These are phyloP conservation scores for Pteronotus mesoamericanus DNA, from an alignment of 2,797 vertebrate genomes.

Conservation along the genomic window DNA sequence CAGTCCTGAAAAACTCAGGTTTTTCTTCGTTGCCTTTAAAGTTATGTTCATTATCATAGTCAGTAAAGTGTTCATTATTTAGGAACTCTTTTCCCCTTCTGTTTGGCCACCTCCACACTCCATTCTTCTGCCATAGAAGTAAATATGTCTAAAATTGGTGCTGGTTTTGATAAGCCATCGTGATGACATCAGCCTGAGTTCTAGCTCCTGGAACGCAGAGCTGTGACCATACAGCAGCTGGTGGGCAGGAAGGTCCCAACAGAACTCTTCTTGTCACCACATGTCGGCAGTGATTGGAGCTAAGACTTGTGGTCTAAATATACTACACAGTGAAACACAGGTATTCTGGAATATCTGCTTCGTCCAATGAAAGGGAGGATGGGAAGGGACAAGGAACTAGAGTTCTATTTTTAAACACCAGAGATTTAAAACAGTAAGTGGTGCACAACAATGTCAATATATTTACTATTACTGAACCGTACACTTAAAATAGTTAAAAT, in stretches of 20 bases:
- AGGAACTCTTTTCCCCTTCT: neutral
- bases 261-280: neutral
- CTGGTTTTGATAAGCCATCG: constrained; percentile 7
- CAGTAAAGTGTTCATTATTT: neutral
- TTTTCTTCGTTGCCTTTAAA: neutral
- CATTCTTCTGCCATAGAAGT: neutral
- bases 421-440: neutral
- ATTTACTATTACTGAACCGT: neutral
- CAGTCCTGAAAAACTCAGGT: neutral
- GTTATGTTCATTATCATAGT: neutral
- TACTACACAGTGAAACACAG: neutral
- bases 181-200: constrained; percentile 23
- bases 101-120: neutral
- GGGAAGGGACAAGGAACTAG: neutral
- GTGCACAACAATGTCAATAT: too few relatives aligned
- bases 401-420: neutral
- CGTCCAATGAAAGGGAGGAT: neutral
- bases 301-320: neutral
- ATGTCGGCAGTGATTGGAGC: neutral
- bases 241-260: neutral
- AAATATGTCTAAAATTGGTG: constrained; percentile 54
- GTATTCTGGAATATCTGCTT: neutral
- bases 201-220: neutral
- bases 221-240: neutral
- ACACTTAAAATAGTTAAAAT: neutral